Conservation (phyloP, 2,888 invertebrate species). For the Lapara coniferarum region DNA sequence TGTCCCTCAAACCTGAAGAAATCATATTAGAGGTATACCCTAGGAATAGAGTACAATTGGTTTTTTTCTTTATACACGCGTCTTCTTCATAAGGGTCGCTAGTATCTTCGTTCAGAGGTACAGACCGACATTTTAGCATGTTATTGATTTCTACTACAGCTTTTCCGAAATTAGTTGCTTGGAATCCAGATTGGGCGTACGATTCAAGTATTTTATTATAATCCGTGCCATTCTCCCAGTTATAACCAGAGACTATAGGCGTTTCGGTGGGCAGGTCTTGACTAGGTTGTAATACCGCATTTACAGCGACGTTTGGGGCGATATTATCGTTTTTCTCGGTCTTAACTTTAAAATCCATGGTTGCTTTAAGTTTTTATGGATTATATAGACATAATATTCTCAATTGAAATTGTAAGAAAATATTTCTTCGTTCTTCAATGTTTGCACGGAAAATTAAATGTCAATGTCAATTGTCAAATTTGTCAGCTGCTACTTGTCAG, state of each 20-base stretch:
- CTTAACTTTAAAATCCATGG: constrained; percentile 59
- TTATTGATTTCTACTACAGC: constrained; percentile 95
- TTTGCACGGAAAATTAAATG: neutral
- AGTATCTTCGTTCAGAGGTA: constrained; percentile 87
- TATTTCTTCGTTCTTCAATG: neutral
- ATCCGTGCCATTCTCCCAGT: constrained; percentile 95
- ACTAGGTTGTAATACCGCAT: constrained; percentile 89
- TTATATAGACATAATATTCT: constrained; percentile 36
- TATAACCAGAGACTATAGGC: constrained; percentile 92
- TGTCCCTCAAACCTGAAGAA: constrained; percentile 96
- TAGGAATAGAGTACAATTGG: constrained; percentile 96
- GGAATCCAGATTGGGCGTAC: constrained; percentile 95
- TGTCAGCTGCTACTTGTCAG: too few species aligned
- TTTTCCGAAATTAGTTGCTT: constrained; percentile 96
- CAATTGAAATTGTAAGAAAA: neutral
- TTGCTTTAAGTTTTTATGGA: constrained; percentile 28
- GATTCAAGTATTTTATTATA: constrained; percentile 92
- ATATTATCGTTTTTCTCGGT: constrained; percentile 54
- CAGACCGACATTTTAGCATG: constrained; percentile 91
- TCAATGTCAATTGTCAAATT: neutral
- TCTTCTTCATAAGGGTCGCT: constrained; percentile 89
- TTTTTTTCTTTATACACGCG: constrained; percentile 89
- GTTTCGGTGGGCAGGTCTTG: constrained; percentile 86
- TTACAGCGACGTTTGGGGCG: constrained; percentile 83
- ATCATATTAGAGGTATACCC: constrained; percentile 99